Evolutionary conservation across 2,888 invertebrate species (phyloP), one percentile per base, ranked within the genome.

Genomic region (Melanostoma mellinum): DNA sequence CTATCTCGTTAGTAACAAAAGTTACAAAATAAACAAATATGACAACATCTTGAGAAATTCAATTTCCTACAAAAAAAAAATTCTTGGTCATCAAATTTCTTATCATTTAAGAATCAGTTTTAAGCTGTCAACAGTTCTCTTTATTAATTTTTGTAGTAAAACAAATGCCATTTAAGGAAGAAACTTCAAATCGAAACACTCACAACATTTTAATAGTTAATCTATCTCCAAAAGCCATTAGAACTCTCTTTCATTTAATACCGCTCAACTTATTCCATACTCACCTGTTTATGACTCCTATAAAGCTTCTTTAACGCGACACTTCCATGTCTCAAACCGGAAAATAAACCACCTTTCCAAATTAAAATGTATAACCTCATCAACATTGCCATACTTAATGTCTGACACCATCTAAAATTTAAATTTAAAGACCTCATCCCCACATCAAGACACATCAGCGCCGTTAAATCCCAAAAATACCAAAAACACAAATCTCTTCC

Each of bases 301-400:
- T 74, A 79, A 74, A 46, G 60, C 42, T 53, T 55, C 53, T 55
- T 74, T 74, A 55, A 55, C 67, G 78, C 61, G 53, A 55, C 48
- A 42, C 55, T 35, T 67, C 10, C 8, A 48, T 53, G 50, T 56
- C 30, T 38, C 3, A 35, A n/a, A 35, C 30, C 44, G 74, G 36
- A 61, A 74, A 63, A 40, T 48, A 65, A 74, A 60, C 60, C 74
- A 74, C 42, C 74, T 56, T 48, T 74, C 68, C 67, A 74, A 79
- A 79, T 79, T 63, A 68, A 79, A 79, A 55, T 75, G 61, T 63
- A 33, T 50, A 48, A 53, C 55, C 33, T 55, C 53, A 42, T 48
- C 33, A 46, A n/a, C 50, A 58, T 30, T 42, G 38, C 42, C 40
- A 46, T 52, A 63, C 32, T 61, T 71, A 71, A 77, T 71, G 71